Percentiles rank a stretch among this genome's conserved stretches.
Evolutionary conservation across 2,888 invertebrate species (phyloP).

Genomic region (Seladonia tumulorum): DNA sequence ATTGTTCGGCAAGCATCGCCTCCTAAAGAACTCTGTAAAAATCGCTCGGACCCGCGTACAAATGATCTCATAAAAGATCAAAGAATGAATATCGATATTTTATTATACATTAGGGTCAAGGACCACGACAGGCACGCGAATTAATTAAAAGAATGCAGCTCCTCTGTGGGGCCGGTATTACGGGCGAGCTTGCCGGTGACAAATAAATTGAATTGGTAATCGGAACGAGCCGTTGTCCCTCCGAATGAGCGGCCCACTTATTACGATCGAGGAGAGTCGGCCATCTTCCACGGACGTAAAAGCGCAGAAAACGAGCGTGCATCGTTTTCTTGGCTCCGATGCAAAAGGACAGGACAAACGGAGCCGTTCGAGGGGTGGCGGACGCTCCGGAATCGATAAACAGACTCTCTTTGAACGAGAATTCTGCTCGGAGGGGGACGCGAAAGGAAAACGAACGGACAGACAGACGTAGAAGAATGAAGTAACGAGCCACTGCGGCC

Average conservation of each 20-base stretch:
- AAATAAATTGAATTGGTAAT: slow-evolving; percentile 68
- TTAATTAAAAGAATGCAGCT: neutral
- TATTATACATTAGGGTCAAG: neutral
- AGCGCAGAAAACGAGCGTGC: slow-evolving; percentile 11
- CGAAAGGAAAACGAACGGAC: neutral
- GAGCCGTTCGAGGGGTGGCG: neutral
- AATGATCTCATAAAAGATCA: neutral
- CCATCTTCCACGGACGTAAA: slow-evolving; percentile 19
- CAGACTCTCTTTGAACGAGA: neutral
- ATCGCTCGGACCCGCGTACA: neutral
- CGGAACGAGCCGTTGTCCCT: slow-evolving; percentile 58
- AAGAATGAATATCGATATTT: neutral
- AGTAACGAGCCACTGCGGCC: neutral
- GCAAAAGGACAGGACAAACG: neutral
- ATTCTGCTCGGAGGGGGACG: neutral
- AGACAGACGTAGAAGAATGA: neutral
- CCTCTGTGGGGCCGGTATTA: neutral
- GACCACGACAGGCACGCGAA: neutral
- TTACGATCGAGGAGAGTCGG: slow-evolving; percentile 13
- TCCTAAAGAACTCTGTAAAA: neutral
- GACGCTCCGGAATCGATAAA: neutral
- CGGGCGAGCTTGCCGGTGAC: slow-evolving; percentile 22
- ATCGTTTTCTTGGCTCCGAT: slow-evolving; percentile 17
- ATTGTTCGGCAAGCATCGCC: neutral
- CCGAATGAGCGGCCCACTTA: slow-evolving; percentile 45